These are phyloP conservation scores for Cichladusa arquata DNA, from an alignment of 2,113 vertebrate genomes.

Conservation along the genomic window DNA sequence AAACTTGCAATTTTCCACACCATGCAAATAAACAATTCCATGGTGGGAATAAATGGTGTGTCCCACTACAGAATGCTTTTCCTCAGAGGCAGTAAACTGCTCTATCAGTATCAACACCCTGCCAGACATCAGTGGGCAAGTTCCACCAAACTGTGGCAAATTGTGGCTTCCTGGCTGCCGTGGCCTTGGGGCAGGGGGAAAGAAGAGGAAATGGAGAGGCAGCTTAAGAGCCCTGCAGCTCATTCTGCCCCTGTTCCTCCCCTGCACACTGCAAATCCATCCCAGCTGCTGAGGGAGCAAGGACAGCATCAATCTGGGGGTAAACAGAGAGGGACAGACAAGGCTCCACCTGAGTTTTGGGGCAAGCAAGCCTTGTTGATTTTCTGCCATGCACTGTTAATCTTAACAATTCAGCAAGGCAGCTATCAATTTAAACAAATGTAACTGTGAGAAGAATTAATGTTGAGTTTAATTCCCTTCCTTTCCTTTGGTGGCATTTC, in stretches of 20 bases:
- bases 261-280: background rate
- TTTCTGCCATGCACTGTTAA: background rate
- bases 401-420: background rate
- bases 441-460: background rate
- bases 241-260: background rate
- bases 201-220: background rate
- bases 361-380: background rate
- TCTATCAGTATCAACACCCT: background rate
- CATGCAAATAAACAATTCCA: constrained; percentile 26
- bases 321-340: background rate
- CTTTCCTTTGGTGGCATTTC: background rate
- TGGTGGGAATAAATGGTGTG: background rate
- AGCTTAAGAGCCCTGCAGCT: background rate
- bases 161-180: background rate
- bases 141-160: background rate
- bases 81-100: background rate
- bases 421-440: background rate
- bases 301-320: background rate
- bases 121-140: background rate
- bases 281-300: background rate
- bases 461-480: background rate
- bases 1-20: constrained; percentile 51
- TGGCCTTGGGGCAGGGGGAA: background rate
- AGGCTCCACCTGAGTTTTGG: background rate
- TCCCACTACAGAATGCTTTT: background rate